Percentiles rank a stretch among this genome's conserved stretches.
Evolutionary conservation across 2,888 invertebrate genomes (phyloP).

Genomic region (Parnassius glacialis): DNA sequence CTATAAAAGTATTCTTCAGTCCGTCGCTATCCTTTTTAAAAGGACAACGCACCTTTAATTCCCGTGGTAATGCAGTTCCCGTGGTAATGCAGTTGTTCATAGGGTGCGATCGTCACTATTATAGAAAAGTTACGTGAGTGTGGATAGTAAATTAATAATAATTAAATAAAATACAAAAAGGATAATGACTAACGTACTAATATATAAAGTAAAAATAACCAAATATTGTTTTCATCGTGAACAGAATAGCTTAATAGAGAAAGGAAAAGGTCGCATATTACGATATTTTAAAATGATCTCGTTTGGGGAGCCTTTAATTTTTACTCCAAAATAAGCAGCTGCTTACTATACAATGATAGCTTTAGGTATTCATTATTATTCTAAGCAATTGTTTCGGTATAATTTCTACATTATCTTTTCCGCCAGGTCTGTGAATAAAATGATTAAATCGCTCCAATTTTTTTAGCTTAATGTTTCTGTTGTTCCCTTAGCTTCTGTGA

Average conservation of each 20-base stretch:
- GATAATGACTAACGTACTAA: too few species aligned
- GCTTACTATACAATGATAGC: slow-evolving; percentile 18
- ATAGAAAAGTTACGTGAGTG: too few species aligned
- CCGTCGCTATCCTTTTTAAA: too few species aligned
- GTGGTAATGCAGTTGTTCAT: too few species aligned
- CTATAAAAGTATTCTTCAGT: too few species aligned
- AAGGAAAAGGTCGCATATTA: background rate
- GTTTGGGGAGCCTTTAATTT: slow-evolving; percentile 11
- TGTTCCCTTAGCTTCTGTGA: slow-evolving; percentile 31
- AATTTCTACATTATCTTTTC: slow-evolving; percentile 66
- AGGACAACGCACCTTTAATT: too few species aligned
- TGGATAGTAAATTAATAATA: too few species aligned
- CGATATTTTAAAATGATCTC: slow-evolving; percentile 6
- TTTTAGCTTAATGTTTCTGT: slow-evolving; percentile 37
- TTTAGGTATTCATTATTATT: slow-evolving; percentile 65
- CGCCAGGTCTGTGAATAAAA: slow-evolving; percentile 62
- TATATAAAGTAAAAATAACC: too few species aligned
- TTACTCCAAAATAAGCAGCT: slow-evolving; percentile 12
- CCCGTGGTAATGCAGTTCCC: too few species aligned
- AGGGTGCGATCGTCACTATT: too few species aligned
- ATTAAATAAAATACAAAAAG: too few species aligned
- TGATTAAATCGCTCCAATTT: slow-evolving; percentile 68
- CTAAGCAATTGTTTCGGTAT: slow-evolving; percentile 64
- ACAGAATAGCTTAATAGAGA: background rate
- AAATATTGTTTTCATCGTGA: too few species aligned